phyloP scores from a whole-genome alignment of 2,888 invertebrate species.

The Zaprionus bogoriensis region DNA sequence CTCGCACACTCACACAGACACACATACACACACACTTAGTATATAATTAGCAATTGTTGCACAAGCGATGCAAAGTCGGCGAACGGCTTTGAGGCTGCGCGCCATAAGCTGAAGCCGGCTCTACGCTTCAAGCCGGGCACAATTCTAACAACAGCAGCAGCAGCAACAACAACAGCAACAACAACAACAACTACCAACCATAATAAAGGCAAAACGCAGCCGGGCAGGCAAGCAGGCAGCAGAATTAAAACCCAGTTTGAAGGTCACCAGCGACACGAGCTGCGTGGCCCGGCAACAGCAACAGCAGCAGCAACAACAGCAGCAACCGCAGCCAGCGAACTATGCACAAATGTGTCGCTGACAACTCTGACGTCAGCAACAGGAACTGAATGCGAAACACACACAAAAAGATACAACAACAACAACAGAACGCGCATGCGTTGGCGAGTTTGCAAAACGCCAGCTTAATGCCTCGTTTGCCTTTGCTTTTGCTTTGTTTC shows the following conservation, averaged over 20 bases:
- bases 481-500: background rate
- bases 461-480: background rate
- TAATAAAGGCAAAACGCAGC: constrained; percentile 49
- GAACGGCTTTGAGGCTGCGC: constrained; percentile 26
- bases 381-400: constrained; percentile 56
- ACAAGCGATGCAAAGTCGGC: constrained; percentile 67
- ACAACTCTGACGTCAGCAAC: constrained; percentile 73
- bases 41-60: constrained; percentile 81
- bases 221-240: constrained; percentile 61
- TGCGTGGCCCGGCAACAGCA: constrained; percentile 69
- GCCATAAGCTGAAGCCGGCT: constrained; percentile 22
- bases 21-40: constrained; percentile 34
- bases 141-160: constrained; percentile 22
- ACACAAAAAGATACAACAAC: background rate
- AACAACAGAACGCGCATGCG: constrained; percentile 55
- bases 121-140: constrained; percentile 34
- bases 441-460: constrained; percentile 60
- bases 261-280: constrained; percentile 76
- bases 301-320: constrained; percentile 24
- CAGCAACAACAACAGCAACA: constrained; percentile 13
- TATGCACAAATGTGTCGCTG: constrained; percentile 54
- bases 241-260: constrained; percentile 77
- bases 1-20: background rate
- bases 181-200: constrained; percentile 7
- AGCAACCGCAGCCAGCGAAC: constrained; percentile 19